Percentiles rank a stretch among this genome's conserved stretches.
These are phyloP conservation scores for Mungos mungo DNA, from an alignment of 2,113 vertebrate species.

Conservation along the genomic window DNA sequence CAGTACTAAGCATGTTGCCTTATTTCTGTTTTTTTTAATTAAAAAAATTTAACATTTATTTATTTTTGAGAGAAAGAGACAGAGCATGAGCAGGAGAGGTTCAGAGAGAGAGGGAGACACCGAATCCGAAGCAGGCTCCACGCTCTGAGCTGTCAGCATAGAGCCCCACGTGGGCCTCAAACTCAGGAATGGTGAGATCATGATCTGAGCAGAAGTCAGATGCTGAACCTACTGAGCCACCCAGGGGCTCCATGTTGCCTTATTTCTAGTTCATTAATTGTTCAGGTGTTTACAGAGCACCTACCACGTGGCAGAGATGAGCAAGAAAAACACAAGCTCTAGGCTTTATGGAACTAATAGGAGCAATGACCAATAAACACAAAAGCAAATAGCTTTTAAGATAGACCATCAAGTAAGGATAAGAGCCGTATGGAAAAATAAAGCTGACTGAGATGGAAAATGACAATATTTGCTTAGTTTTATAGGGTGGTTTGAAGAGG, in stretches of 20 bases:
- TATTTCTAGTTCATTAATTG: background rate
- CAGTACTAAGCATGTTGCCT: background rate
- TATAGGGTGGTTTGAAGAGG: background rate
- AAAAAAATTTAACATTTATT: too few relatives aligned
- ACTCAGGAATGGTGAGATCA: too few relatives aligned
- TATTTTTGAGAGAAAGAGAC: too few relatives aligned
- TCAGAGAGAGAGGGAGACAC: too few relatives aligned
- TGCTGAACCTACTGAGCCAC: too few relatives aligned
- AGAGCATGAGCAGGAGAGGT: too few relatives aligned
- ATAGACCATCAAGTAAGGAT: too few relatives aligned
- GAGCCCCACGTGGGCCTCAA: too few relatives aligned
- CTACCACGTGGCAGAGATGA: background rate
- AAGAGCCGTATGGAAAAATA: background rate
- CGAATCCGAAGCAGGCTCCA: too few relatives aligned
- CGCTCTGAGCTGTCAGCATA: too few relatives aligned
- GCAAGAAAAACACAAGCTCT: background rate
- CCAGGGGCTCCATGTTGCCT: background rate
- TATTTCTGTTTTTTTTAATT: background rate
- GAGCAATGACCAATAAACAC: background rate
- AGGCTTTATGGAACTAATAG: background rate
- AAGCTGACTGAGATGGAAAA: background rate
- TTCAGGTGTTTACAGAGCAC: background rate
- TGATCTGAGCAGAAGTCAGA: too few relatives aligned
- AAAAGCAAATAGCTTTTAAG: background rate
- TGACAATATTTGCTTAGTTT: background rate